Conservation (phyloP, 2,797 vertebrate species). For the Pseudochaenichthys georgianus region DNA sequence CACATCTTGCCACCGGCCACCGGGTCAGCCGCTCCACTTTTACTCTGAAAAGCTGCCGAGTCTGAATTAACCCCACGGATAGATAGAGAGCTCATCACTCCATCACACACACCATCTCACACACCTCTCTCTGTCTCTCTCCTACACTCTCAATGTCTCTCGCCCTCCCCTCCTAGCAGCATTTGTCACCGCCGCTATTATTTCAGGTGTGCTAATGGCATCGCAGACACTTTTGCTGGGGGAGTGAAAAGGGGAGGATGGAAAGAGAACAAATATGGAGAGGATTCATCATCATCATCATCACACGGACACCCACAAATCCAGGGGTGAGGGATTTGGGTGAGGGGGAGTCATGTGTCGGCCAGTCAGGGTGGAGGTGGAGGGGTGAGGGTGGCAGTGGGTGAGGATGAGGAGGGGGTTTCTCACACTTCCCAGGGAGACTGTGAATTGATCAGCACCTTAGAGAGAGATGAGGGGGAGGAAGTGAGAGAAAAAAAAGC, state of each 20-base stretch:
- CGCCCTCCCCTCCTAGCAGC: conserved; percentile 62
- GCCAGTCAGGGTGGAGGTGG: conserved; percentile 37
- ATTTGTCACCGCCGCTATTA: conserved; percentile 82
- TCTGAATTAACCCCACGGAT: conserved; percentile 69
- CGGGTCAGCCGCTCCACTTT: conserved; percentile 70
- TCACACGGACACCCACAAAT: conserved; percentile 10
- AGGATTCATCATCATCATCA: conserved; percentile 16
- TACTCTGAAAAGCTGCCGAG: conserved; percentile 65
- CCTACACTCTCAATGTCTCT: conserved; percentile 32
- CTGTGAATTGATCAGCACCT: conserved; percentile 90
- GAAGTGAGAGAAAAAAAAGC: conserved; percentile 40
- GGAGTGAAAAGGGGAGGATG: conserved; percentile 25
- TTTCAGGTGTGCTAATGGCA: conserved; percentile 89
- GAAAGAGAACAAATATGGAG: not conserved
- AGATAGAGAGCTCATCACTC: conserved; percentile 57
- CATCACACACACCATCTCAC: conserved; percentile 55
- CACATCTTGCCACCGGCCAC: conserved; percentile 69
- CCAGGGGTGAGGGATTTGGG: conserved; percentile 47
- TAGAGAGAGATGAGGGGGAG: conserved; percentile 50
- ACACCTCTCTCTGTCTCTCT: conserved; percentile 36
- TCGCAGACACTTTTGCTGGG: conserved; percentile 73
- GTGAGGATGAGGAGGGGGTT: conserved; percentile 51
- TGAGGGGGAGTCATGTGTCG: conserved; percentile 41
- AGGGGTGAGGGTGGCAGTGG: conserved; percentile 41
- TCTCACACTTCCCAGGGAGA: conserved; percentile 84